Conservation (phyloP, 2,797 vertebrate genomes). For the Arrhamphus sclerolepis region DNA sequence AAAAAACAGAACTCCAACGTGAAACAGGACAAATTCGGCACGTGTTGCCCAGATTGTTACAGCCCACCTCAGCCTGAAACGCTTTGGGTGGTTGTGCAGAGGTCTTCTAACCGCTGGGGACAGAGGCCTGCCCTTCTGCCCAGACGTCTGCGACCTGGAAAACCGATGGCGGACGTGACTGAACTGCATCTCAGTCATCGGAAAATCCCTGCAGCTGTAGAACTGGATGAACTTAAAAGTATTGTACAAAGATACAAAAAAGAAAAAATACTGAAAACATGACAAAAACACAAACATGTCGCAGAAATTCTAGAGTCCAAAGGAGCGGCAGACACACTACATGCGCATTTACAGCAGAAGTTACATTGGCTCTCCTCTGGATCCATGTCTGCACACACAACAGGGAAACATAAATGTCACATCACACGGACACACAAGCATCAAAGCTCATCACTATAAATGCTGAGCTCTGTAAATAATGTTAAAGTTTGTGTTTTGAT, state of each 20-base stretch:
- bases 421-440: conserved; percentile 47
- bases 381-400: conserved; percentile 48
- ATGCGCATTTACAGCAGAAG: conserved; percentile 49
- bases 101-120: conserved; percentile 32
- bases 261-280: conserved; percentile 47
- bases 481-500: conserved; percentile 65
- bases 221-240: conserved; percentile 67
- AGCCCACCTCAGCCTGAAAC: conserved; percentile 34
- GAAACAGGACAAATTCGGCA: conserved; percentile 20
- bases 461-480: conserved; percentile 76
- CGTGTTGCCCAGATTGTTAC: conserved; percentile 28
- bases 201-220: conserved; percentile 44
- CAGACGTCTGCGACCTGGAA: conserved; percentile 29
- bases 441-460: conserved; percentile 62
- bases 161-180: conserved; percentile 18
- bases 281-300: conserved; percentile 46
- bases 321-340: conserved; percentile 70
- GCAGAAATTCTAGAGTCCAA: conserved; percentile 52
- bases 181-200: conserved; percentile 32
- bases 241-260: conserved; percentile 57
- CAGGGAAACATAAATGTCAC: conserved; percentile 44
- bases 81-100: conserved; percentile 22
- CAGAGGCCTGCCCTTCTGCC: conserved; percentile 16
- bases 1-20: too few species aligned
- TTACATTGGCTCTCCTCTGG: conserved; percentile 51